Conservation (phyloP, 2,888 invertebrate genomes). For the Drosophila glabriapex region DNA sequence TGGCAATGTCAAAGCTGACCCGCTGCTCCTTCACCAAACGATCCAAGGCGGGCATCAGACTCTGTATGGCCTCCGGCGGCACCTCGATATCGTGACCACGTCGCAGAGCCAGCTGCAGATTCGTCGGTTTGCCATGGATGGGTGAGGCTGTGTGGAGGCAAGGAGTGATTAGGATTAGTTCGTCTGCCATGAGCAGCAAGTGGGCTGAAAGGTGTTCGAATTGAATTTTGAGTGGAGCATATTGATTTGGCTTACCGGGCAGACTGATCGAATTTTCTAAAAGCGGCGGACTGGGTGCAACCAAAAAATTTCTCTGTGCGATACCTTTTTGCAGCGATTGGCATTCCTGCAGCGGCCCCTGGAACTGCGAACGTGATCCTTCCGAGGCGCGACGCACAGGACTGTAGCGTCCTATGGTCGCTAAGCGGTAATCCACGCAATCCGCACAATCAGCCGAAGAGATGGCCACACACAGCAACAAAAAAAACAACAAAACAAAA, state of each 20-base stretch:
- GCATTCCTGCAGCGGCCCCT: constrained; percentile 91
- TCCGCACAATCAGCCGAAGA: constrained; percentile 11
- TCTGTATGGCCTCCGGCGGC: constrained; percentile 86
- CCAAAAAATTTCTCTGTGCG: constrained; percentile 85
- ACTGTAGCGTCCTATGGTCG: constrained; percentile 89
- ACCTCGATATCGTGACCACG: constrained; percentile 84
- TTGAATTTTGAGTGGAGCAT: background rate
- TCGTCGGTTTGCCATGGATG: constrained; percentile 86
- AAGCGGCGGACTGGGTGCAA: constrained; percentile 85
- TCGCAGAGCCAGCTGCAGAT: constrained; percentile 74
- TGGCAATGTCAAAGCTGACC: constrained; percentile 84
- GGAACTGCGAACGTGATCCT: constrained; percentile 87
- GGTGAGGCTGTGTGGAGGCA: constrained; percentile 87
- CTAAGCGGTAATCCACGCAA: constrained; percentile 47
- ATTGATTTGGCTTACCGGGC: constrained; percentile 82
- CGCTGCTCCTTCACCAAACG: constrained; percentile 85
- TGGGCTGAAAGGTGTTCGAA: background rate
- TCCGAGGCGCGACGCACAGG: constrained; percentile 96
- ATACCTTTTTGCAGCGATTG: constrained; percentile 89
- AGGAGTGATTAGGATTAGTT: background rate
- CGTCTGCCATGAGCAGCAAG: background rate
- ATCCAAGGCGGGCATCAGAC: constrained; percentile 85
- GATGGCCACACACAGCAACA: background rate
- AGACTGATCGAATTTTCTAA: constrained; percentile 86
- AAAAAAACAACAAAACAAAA: background rate